Evolutionary conservation across 1,140 invertebrate species (phyloP).

Genomic region (Pogonus chalceus): DNA sequence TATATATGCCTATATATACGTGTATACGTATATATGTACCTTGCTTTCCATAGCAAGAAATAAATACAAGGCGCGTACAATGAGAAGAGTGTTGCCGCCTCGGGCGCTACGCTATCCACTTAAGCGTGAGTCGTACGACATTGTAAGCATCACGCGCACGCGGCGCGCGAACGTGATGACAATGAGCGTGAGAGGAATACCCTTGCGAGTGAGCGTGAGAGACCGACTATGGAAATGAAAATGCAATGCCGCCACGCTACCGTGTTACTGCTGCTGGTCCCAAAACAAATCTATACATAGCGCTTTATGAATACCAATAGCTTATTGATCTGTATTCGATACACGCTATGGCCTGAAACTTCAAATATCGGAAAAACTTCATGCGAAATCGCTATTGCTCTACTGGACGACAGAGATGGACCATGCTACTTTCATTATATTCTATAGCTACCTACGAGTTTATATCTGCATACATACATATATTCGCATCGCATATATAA

Average conservation of each 20-base stretch:
- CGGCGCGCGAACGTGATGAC: not conserved
- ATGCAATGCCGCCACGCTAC: not conserved
- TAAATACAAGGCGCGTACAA: too few relatives aligned
- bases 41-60: too few relatives aligned
- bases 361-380: slow-evolving; percentile 2
- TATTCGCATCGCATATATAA: too few relatives aligned
- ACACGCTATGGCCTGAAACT: not conserved
- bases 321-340: slow-evolving; percentile 7
- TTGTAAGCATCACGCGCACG: slow-evolving; percentile 2
- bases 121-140: slow-evolving; percentile 2
- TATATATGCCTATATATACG: too few relatives aligned
- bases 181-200: not conserved
- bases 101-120: too few relatives aligned
- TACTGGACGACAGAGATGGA: too few relatives aligned
- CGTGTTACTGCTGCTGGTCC: not conserved
- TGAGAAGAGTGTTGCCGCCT: too few relatives aligned
- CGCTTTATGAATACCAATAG: slow-evolving; percentile 4
- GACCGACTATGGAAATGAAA: not conserved
- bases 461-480: too few relatives aligned
- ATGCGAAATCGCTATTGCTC: too few relatives aligned
- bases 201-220: not conserved
- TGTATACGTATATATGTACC: too few relatives aligned
- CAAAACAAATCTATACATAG: slow-evolving; percentile 5
- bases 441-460: too few relatives aligned
- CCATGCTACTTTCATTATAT: too few relatives aligned